phyloP scores from a whole-genome alignment of 2,113 vertebrate species.

The Aythya baeri region DNA sequence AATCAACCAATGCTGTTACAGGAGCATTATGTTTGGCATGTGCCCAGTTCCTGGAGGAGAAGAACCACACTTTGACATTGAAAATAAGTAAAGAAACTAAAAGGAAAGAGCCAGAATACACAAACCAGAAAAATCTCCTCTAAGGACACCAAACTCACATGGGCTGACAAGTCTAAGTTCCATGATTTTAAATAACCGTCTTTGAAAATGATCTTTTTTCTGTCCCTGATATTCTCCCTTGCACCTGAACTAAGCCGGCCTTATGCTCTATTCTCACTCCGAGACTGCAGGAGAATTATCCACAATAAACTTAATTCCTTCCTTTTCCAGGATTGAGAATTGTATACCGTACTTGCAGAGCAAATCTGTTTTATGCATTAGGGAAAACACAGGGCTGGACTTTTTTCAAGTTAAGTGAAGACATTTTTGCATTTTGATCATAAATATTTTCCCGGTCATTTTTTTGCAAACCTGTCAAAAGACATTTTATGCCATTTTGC shows the following conservation, averaged over 20 bases:
- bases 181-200: neutral
- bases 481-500: constrained; percentile 29
- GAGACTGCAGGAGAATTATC: neutral
- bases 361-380: constrained; percentile 46
- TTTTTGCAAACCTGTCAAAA: constrained; percentile 9
- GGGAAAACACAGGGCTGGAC: neutral
- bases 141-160: neutral
- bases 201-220: neutral
- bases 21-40: neutral
- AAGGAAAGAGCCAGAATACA: neutral
- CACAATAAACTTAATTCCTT: neutral
- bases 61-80: neutral
- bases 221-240: neutral
- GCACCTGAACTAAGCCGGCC: neutral
- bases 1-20: neutral
- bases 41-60: neutral
- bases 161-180: neutral
- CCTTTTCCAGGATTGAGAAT: constrained; percentile 3
- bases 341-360: neutral
- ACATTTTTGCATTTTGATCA: constrained; percentile 37
- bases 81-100: neutral
- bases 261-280: neutral
- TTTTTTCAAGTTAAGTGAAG: constrained; percentile 15
- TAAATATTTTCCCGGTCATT: constrained; percentile 45
- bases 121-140: constrained; percentile 4